Percentiles rank a stretch among this genome's conserved stretches.
phyloP scores from a whole-genome alignment of 2,113 vertebrate species.

The Beaufortia kweichowensis region DNA sequence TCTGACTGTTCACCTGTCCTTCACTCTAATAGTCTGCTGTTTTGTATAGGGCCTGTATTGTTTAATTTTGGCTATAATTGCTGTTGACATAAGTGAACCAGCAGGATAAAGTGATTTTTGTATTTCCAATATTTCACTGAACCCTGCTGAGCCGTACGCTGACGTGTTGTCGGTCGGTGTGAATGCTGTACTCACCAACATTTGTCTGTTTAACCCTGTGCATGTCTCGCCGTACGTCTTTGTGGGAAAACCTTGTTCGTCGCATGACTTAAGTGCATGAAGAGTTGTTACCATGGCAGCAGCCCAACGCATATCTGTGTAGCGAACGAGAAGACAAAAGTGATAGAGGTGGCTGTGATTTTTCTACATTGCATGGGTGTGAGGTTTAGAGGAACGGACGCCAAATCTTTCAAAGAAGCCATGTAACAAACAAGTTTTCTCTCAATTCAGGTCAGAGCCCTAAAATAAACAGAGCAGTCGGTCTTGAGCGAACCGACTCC shows the following conservation, averaged over 20 bases:
- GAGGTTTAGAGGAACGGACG: slow-evolving; percentile 5
- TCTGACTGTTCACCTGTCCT: not conserved
- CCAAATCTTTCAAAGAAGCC: slow-evolving; percentile 44
- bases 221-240: slow-evolving; percentile 40
- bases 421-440: slow-evolving; percentile 90
- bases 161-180: not conserved
- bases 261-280: slow-evolving; percentile 74
- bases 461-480: slow-evolving; percentile 98
- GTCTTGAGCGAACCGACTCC: slow-evolving; percentile 99
- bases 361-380: slow-evolving; percentile 71
- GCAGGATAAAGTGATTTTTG: slow-evolving; percentile 1
- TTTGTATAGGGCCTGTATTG: not conserved
- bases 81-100: not conserved
- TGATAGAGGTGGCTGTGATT: slow-evolving; percentile 55
- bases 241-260: slow-evolving; percentile 43
- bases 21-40: not conserved
- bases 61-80: slow-evolving; percentile 24
- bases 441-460: slow-evolving; percentile 99
- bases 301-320: slow-evolving; percentile 52
- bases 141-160: slow-evolving; percentile 1
- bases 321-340: slow-evolving; percentile 43
- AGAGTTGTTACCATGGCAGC: slow-evolving; percentile 70
- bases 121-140: not conserved
- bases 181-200: slow-evolving; percentile 27
- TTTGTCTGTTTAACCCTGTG: slow-evolving; percentile 40